Percentiles rank a stretch among this genome's conserved stretches.
phyloP scores from a whole-genome alignment of 23 tunicate species.

The Clavelina lepadiformis region DNA sequence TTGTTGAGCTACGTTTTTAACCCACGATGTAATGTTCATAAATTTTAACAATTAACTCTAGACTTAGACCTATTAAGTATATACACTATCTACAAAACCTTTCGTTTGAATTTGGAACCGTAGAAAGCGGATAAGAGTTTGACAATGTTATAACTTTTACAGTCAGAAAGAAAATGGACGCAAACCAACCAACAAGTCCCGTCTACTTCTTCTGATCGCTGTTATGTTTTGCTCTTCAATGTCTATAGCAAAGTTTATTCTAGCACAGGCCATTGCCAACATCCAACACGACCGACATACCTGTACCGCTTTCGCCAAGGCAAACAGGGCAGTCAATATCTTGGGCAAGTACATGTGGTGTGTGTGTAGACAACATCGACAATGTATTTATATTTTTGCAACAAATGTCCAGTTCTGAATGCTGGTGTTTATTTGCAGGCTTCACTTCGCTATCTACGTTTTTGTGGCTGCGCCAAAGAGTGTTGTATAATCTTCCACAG shows the following conservation, averaged over 20 bases:
- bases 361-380: too few species aligned
- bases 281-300: not conserved
- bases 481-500: constrained; percentile 11
- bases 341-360: not conserved
- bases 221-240: not conserved
- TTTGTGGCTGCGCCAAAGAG: constrained; percentile 18
- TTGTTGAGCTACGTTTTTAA: too few species aligned
- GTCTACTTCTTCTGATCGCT: not conserved
- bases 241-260: not conserved
- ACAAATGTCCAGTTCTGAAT: too few species aligned
- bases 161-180: too few species aligned
- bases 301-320: not conserved
- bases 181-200: not conserved
- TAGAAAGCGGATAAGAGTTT: too few species aligned
- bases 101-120: too few species aligned
- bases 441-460: constrained; percentile 1
- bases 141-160: too few species aligned
- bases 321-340: not conserved
- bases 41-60: too few species aligned
- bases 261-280: not conserved
- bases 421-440: constrained; percentile 7
- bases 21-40: too few species aligned
- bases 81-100: too few species aligned
- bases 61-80: too few species aligned
- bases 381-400: too few species aligned